Percentiles rank a stretch among this genome's conserved stretches.
Conservation (phyloP, 30 jellyfish, hydroid and myxozoan species). For the Turritopsis dohrnii region DNA sequence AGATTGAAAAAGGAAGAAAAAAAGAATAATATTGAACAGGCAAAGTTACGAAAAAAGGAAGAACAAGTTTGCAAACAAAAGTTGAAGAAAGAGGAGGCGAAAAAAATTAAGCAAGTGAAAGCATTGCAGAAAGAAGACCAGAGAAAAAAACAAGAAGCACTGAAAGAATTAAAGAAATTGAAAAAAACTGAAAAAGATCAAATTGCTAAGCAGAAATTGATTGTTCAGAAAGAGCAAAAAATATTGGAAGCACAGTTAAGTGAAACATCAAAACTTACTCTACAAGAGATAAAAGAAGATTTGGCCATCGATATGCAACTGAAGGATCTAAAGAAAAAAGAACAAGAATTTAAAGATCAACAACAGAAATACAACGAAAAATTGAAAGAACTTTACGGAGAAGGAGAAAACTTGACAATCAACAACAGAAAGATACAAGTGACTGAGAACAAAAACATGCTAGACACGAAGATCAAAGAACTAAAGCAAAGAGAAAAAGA, state of each 20-base stretch:
- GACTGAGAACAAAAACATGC: not conserved
- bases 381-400: not conserved
- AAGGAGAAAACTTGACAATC: not conserved
- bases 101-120: not conserved
- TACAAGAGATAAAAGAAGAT: not conserved
- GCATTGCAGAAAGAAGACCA: not conserved
- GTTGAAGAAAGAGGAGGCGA: not conserved
- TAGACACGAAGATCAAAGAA: not conserved
- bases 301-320: not conserved
- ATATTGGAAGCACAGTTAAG: not conserved
- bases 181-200: not conserved
- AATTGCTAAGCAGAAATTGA: not conserved
- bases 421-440: not conserved
- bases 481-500: not conserved
- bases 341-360: not conserved
- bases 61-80: not conserved
- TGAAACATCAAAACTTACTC: not conserved
- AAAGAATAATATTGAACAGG: not conserved
- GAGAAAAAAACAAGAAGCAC: not conserved
- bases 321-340: not conserved
- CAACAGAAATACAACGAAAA: not conserved
- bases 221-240: not conserved
- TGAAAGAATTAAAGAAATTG: not conserved
- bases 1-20: not conserved
- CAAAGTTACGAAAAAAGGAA: not conserved